These are phyloP conservation scores for Crenichthys baileyi DNA, from an alignment of 2,797 vertebrate genomes.

Conservation along the genomic window DNA sequence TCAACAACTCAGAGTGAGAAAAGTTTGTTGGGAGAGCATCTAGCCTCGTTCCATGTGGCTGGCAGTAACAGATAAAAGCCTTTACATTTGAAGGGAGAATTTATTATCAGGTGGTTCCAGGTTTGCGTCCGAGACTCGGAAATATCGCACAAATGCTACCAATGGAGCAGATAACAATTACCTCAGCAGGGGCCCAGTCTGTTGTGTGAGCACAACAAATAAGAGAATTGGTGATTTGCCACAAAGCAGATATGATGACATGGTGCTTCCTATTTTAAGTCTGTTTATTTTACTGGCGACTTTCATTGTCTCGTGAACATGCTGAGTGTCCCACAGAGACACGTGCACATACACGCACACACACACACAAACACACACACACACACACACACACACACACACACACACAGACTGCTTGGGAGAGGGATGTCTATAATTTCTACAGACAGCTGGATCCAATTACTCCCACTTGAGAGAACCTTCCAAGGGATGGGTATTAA, in stretches of 20 bases:
- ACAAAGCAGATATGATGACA: slow-evolving; percentile 27
- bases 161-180: slow-evolving; percentile 66
- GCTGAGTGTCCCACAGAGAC: slow-evolving; percentile 25
- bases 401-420: slow-evolving; percentile 19
- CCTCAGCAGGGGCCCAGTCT: slow-evolving; percentile 70
- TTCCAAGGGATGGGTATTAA: slow-evolving; percentile 64
- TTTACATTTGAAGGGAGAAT: slow-evolving; percentile 59
- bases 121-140: slow-evolving; percentile 61
- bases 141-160: slow-evolving; percentile 61
- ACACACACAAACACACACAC: slow-evolving; percentile 26
- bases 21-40: slow-evolving; percentile 52
- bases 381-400: slow-evolving; percentile 33
- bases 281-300: slow-evolving; percentile 24
- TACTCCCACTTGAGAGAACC: slow-evolving; percentile 71
- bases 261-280: slow-evolving; percentile 46
- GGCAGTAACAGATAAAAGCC: slow-evolving; percentile 59
- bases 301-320: slow-evolving; percentile 49
- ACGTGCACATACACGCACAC: slow-evolving; percentile 31
- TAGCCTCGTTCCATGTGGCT: slow-evolving; percentile 52
- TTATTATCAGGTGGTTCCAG: slow-evolving; percentile 72
- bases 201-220: slow-evolving; percentile 54
- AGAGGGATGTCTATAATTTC: slow-evolving; percentile 60
- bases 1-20: slow-evolving; percentile 40
- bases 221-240: slow-evolving; percentile 31
- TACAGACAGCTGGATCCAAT: slow-evolving; percentile 71